Evolutionary conservation across 2,888 invertebrate genomes (phyloP).

Genomic region (Sphaerophoria rueppellii): DNA sequence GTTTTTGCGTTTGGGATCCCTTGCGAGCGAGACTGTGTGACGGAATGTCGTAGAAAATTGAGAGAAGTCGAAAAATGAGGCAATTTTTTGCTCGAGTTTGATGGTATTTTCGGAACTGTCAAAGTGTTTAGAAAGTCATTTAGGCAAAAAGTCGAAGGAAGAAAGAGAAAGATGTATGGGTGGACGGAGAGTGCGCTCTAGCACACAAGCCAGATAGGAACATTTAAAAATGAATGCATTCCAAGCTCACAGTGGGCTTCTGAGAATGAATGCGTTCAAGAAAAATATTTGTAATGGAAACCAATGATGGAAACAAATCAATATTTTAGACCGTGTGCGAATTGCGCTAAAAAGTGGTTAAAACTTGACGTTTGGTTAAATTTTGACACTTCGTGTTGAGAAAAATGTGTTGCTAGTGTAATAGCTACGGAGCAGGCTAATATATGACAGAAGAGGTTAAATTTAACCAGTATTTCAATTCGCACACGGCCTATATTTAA

Average conservation of each 20-base stretch:
- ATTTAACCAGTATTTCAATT: too few species aligned
- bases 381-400: too few species aligned
- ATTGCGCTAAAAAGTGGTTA: too few species aligned
- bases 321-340: too few species aligned
- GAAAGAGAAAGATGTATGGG: constrained; percentile 18
- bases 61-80: constrained; percentile 68
- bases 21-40: constrained; percentile 75
- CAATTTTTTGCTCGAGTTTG: constrained; percentile 48
- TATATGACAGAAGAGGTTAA: too few species aligned
- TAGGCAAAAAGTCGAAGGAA: background rate
- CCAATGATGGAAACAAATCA: background rate
- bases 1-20: constrained; percentile 54
- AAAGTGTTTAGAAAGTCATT: constrained; percentile 61
- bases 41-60: constrained; percentile 75
- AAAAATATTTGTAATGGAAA: background rate
- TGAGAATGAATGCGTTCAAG: background rate
- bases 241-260: background rate
- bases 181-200: constrained; percentile 23
- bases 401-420: too few species aligned
- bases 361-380: too few species aligned
- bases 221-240: constrained; percentile 31
- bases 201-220: background rate
- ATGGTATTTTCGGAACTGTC: constrained; percentile 70
- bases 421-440: too few species aligned
- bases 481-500: too few species aligned